Evolutionary conservation across 2,113 vertebrate species (phyloP).

Genomic region (Triplophysa siluroides): DNA sequence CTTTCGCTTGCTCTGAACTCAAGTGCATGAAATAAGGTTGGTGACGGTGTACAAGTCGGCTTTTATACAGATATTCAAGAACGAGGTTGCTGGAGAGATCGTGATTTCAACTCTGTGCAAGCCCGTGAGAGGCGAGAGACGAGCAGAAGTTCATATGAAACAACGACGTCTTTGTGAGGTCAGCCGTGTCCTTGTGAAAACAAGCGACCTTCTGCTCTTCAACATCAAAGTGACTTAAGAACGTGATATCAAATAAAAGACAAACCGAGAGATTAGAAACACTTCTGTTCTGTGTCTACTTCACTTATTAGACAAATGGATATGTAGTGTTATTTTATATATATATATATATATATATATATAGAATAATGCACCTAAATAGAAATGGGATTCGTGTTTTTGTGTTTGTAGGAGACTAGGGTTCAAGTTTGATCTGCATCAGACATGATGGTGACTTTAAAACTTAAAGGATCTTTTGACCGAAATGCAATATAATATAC

Average conservation of each 20-base stretch:
- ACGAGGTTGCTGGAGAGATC: background rate
- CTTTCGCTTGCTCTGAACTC: background rate
- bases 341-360: too few relatives aligned
- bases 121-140: constrained; percentile 1
- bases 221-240: background rate
- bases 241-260: background rate
- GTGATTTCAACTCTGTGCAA: background rate
- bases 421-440: too few relatives aligned
- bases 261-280: background rate
- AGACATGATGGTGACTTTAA: too few relatives aligned
- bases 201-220: constrained; percentile 21
- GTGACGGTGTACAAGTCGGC: background rate
- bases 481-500: too few relatives aligned
- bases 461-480: too few relatives aligned
- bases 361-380: too few relatives aligned
- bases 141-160: constrained; percentile 1
- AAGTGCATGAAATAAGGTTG: background rate
- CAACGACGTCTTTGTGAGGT: constrained; percentile 16
- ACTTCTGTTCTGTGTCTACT: constrained; percentile 1
- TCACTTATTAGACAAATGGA: background rate
- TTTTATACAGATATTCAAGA: background rate
- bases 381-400: too few relatives aligned
- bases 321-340: background rate
- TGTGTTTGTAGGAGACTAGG: too few relatives aligned
- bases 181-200: background rate